Conservation (phyloP, 2,797 vertebrate species). For the Masticophis lateralis region DNA sequence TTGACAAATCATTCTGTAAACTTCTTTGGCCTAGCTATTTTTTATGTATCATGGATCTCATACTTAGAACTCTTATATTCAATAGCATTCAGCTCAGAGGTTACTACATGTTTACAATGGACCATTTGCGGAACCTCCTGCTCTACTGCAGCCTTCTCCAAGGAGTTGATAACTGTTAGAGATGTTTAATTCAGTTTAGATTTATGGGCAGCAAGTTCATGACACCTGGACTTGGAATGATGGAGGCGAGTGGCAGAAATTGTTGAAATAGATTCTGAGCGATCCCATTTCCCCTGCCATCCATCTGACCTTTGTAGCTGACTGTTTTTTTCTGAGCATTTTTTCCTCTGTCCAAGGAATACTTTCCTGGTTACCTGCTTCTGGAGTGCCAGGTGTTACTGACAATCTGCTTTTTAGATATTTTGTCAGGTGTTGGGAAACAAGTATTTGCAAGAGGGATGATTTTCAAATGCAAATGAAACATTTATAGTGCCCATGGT, state of each 20-base stretch:
- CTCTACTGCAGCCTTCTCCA: slow-evolving; percentile 28
- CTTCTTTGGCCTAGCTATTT: background rate
- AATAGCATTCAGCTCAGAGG: slow-evolving; percentile 31
- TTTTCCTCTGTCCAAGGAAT: slow-evolving; percentile 21
- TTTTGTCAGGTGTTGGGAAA: slow-evolving; percentile 29
- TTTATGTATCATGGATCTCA: background rate
- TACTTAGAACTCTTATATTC: slow-evolving; percentile 33
- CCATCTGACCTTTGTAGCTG: slow-evolving; percentile 30
- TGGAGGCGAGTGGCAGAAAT: slow-evolving; percentile 36
- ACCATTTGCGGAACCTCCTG: slow-evolving; percentile 31
- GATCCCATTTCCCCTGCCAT: slow-evolving; percentile 18
- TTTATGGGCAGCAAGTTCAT: slow-evolving; percentile 37
- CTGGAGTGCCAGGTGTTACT: slow-evolving; percentile 16
- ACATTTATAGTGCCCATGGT: background rate
- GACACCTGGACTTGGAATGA: slow-evolving; percentile 36
- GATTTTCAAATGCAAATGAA: background rate
- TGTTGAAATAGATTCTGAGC: slow-evolving; percentile 10
- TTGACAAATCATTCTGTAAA: background rate
- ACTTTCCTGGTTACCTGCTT: slow-evolving; percentile 1
- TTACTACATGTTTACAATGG: background rate
- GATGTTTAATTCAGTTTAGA: slow-evolving; percentile 26
- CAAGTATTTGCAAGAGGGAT: background rate
- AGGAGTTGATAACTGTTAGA: slow-evolving; percentile 27
- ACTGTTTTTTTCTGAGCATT: slow-evolving; percentile 32
- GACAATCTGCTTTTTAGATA: slow-evolving; percentile 10